These are phyloP conservation scores for Hemitrygon akajei DNA, from an alignment of 2,797 vertebrate species.

Conservation along the genomic window DNA sequence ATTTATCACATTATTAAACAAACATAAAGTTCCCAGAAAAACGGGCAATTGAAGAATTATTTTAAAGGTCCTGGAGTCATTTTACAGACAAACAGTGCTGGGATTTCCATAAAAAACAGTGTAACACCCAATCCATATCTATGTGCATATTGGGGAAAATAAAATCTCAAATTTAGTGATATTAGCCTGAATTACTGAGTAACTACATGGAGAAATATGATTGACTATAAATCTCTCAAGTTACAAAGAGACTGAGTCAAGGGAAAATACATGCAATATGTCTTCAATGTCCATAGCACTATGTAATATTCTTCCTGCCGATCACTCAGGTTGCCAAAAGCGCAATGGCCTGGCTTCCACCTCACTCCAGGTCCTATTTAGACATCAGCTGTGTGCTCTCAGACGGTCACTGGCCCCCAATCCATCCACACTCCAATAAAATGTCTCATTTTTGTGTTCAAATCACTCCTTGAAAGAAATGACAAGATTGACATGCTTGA, in stretches of 20 bases:
- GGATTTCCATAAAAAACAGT: not conserved
- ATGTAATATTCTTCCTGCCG: too few relatives aligned
- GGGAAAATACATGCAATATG: too few relatives aligned
- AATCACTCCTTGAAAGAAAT: too few relatives aligned
- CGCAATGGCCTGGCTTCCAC: too few relatives aligned
- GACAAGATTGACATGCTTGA: too few relatives aligned
- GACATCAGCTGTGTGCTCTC: too few relatives aligned
- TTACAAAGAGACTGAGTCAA: not conserved
- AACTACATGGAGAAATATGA: not conserved
- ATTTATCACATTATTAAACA: not conserved
- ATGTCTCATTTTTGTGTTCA: too few relatives aligned
- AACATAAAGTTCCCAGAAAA: not conserved
- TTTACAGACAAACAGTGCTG: not conserved
- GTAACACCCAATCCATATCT: not conserved
- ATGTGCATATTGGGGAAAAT: not conserved
- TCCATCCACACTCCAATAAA: too few relatives aligned
- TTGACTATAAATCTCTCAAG: not conserved
- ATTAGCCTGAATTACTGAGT: not conserved
- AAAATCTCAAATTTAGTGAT: not conserved
- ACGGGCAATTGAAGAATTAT: not conserved
- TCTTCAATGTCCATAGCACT: too few relatives aligned
- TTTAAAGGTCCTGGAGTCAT: not conserved
- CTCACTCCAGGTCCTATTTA: too few relatives aligned
- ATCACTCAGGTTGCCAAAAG: too few relatives aligned
- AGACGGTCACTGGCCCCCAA: too few relatives aligned